Percentiles rank a stretch among this genome's conserved stretches.
phyloP scores from a whole-genome alignment of 2,113 vertebrate genomes.

The Xenotilapia caudafasciata region DNA sequence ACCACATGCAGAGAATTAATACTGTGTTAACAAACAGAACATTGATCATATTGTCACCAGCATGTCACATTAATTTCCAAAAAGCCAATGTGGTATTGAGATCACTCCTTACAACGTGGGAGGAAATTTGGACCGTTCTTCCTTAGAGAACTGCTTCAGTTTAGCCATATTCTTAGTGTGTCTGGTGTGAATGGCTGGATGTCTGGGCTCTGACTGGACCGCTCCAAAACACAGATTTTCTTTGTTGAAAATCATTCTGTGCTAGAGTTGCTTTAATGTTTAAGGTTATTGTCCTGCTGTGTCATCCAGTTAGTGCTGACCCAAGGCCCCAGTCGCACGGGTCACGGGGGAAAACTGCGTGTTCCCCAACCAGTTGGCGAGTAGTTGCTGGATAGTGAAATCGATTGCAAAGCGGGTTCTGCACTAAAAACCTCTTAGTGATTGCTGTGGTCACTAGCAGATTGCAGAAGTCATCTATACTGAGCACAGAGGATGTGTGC shows the following conservation, averaged over 20 bases:
- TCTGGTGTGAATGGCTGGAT: background rate
- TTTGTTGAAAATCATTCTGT: background rate
- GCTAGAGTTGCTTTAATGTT: background rate
- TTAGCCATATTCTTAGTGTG: background rate
- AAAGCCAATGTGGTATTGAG: background rate
- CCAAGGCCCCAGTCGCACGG: background rate
- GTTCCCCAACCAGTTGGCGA: background rate
- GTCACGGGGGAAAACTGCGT: background rate
- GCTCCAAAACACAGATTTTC: background rate
- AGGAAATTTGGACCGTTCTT: background rate
- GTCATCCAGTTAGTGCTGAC: background rate
- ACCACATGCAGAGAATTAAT: background rate
- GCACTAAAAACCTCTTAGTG: background rate
- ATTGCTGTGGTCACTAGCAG: background rate
- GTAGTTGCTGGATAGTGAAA: background rate
- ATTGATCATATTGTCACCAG: conserved; percentile 8
- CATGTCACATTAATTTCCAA: background rate
- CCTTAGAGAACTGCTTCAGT: background rate
- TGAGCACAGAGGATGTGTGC: background rate
- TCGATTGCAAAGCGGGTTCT: accelerated
- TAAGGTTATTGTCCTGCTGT: background rate
- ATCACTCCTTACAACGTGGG: background rate
- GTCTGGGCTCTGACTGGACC: background rate
- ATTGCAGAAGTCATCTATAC: background rate
- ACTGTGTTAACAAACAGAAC: background rate